A percentile compares a stretch with the other conserved stretches of the same genome.
Evolutionary conservation across 37 sponge, comb jelly and placozoan species (phyloP).

Genomic region (Mnemiopsis leidyi): DNA sequence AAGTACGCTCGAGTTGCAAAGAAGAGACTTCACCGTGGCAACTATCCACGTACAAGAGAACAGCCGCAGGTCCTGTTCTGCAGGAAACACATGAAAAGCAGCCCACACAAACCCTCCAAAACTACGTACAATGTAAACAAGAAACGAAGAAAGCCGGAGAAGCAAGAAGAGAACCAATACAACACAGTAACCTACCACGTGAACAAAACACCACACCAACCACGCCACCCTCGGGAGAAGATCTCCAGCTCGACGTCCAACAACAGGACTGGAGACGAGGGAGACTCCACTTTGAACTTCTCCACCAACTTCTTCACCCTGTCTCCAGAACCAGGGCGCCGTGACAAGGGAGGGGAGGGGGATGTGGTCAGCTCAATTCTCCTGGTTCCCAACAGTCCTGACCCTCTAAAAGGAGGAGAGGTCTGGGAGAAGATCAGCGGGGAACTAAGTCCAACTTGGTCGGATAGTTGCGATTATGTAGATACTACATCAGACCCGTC

Average conservation of each 20-base stretch:
- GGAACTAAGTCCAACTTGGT: neutral
- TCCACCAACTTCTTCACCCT: neutral
- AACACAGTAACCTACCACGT: conserved; percentile 10
- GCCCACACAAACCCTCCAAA: neutral
- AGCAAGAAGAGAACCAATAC: neutral
- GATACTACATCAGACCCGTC: neutral
- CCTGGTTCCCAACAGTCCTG: conserved; percentile 8
- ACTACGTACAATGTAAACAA: neutral
- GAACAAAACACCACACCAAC: neutral
- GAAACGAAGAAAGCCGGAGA: neutral
- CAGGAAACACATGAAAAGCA: neutral
- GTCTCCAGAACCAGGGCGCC: neutral
- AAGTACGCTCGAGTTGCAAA: neutral
- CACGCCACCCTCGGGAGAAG: neutral
- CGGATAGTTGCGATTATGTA: neutral
- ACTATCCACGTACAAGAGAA: neutral
- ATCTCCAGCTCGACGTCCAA: neutral
- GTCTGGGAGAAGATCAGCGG: conserved; percentile 16
- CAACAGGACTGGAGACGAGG: neutral
- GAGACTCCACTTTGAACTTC: neutral
- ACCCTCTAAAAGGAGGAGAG: neutral
- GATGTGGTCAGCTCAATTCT: neutral
- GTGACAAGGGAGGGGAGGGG: neutral
- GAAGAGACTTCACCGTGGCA: neutral
- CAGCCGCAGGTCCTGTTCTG: neutral